Evolutionary conservation across 2,797 vertebrate genomes (phyloP), one percentile per base, ranked within the genome.

Genomic region (Tokudaia muenninki): DNA sequence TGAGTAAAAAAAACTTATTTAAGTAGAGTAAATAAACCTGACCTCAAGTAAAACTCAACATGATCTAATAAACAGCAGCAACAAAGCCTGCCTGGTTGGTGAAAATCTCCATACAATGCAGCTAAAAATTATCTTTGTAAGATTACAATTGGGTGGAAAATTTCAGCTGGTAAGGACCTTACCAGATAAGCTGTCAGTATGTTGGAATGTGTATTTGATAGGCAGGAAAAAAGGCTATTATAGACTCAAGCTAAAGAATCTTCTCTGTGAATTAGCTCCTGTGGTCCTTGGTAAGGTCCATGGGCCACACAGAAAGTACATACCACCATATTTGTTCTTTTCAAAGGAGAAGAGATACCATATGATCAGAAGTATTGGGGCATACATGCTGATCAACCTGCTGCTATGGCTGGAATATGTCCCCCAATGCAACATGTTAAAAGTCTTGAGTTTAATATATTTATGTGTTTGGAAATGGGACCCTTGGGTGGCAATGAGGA

Each of bases 251-350:
- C 6, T 21, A 31, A 59, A 22, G 8, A 34, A 41, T 44, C 59
- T 31, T 52, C 29, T 84, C 59, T 37, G 22, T 88, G 55, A 77
- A 7, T 61, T 29, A 65, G 34, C 34, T 83, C n/a, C 34, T 41
- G 1, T 6, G 37, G 44, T 16, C 67, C n/a, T 47, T 44, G 17
- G n/a, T 26, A 1, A 41, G 37, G n/a, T 47, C 13, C 17, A n/a
- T 65, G 29, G 37, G 10, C 6, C 0, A 0, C 0, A 21, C 16
- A 19, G 44, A 21, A 44, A 29, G 21, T 1, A 26, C 19, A 2
- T 52, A 31, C 19, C 4, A 10, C 3, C 22, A 1, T 0, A 0
- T 44, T 13, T 0, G 1, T 13, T 22, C 9, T 84, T 29, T 22
- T 31, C 16, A 57, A 29, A n/a, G 74, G 12, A 57, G 37, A 86